Base-by-base conservation (phyloP, 2,888 invertebrate species). In the Slavum lentiscoides region DNA sequence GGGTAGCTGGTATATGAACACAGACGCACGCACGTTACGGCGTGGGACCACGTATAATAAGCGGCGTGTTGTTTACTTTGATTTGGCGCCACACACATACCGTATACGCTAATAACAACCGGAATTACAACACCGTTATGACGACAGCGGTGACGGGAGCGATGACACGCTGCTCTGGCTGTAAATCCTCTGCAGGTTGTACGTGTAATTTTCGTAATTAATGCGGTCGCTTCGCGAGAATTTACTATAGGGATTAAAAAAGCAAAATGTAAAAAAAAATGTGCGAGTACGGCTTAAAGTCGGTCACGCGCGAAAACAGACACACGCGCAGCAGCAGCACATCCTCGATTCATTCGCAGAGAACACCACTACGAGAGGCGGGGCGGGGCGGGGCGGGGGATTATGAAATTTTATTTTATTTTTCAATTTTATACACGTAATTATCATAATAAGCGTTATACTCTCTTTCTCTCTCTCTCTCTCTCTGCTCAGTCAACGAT, bases 141-240 rank as follows among this genome's bases (percentile, higher is more conserved):
- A 19, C 55, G 49, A 49, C 49, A 49, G 75, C 4, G 30, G 30
- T 30, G 4, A 30, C 4, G 30, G 30, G 4, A 30, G 30, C 1
- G 30, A n/a, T n/a, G 30, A 68, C 75, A 68, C 67, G 75, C 59
- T 30, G 30, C 30, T 30, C 30, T 30, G 30, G 30, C 30, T 4
- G 30, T 30, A 30, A 30, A 30, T 30, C 30, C 30, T 4, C 30
- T 30, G 2, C 4, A 30, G 1, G 30, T n/a, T 67, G 59, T 59
- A n/a, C 49, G 59, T 43, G 67, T 30, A 68, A 76, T 76, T 59
- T 68, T 68, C 67, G 67, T 75, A 67, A 75, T 75, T 75, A 68
- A 75, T 59, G 59, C 39, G 43, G 66, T 75, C 67, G 58, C 66
- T 55, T 39, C 8, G 7, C 23, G 43, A 39, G 58, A 58, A 75